Base-by-base conservation (phyloP, 2,797 vertebrate genomes). In the Ataeniobius toweri region DNA sequence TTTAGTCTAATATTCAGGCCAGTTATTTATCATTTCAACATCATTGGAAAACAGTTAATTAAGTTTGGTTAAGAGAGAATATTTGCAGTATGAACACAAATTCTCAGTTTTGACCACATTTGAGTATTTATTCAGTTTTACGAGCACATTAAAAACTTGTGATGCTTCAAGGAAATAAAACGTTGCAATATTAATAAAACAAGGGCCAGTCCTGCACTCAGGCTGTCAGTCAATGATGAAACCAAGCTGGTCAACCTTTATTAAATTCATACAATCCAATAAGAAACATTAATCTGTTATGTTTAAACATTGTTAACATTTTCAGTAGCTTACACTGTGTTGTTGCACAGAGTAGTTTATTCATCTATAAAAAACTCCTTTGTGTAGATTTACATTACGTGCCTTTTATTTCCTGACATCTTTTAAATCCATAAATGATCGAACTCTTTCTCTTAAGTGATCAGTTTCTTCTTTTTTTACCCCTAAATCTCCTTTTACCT, bases 21-120 rank as follows among this genome's bases (percentile, higher is more conserved):
- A 48, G 31, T 63, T 26, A 51, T 72, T 65, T 63, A 48, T 7
- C 41, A n/a, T 59, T 77, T 76, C 48, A 28, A 71, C 10, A 67
- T 41, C 12, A 68, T 51, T 36, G 6, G 18, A 61, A 28, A 61
- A 61, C 14, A 7, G 14, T 28, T 28, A 31, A 26, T 61, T 61
- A 61, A 61, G 59, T 61, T 26, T 28, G 46, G 10, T 12, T 48
- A 48, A 48, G 9, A 16, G 59, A 61, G 18, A 39, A 39, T 10
- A 0, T 65, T 2, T 39, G 18, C 9, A 22, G 6, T 39, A 39
- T 36, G 20, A 3, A 5, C 20, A 39, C 61, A 20, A 9, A 8
- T 65, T 65, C 2, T 65, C 61, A 20, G 8, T 67, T 44, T 51
- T 53, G 1, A 39, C 3, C 3, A 61, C 16, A 26, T 13, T 22